Evolutionary conservation across 2,888 invertebrate genomes (phyloP).

Genomic region (Halictus quadricinctus): DNA sequence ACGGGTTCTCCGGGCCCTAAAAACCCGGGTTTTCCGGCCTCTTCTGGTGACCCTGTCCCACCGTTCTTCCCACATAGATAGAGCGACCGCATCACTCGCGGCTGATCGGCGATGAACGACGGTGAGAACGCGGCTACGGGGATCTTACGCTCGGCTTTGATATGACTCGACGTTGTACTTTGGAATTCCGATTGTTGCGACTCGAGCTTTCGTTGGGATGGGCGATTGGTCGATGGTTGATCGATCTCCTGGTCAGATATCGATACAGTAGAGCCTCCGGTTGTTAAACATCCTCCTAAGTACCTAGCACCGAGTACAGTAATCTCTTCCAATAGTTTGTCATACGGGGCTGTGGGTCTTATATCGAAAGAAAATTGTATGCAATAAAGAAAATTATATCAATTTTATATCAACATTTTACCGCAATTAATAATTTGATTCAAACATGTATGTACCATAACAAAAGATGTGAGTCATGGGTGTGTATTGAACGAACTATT

Average conservation of each 20-base stretch:
- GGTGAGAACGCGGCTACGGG: constrained; percentile 27
- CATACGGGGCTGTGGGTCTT: no score
- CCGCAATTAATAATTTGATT: no score
- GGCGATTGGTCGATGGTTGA: constrained; percentile 2
- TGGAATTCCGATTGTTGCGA: constrained; percentile 44
- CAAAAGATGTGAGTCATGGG: no score
- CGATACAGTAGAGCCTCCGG: constrained; percentile 1
- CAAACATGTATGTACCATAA: no score
- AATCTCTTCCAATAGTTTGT: no score
- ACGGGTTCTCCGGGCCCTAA: neutral
- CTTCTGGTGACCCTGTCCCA: constrained; percentile 45
- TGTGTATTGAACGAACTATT: no score
- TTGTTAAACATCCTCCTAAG: neutral
- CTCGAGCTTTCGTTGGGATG: constrained; percentile 17
- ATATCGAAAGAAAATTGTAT: no score
- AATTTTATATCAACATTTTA: no score
- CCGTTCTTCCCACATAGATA: constrained; percentile 47
- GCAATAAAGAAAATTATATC: no score
- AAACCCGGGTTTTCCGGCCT: constrained; percentile 9
- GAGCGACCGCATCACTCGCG: constrained; percentile 57
- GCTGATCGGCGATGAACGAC: constrained; percentile 41
- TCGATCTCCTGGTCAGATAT: neutral
- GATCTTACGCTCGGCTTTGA: constrained; percentile 59
- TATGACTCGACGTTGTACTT: constrained; percentile 68
- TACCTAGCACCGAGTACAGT: neutral